These are phyloP conservation scores for Columba guinea DNA, from an alignment of 2,797 vertebrate genomes.

Conservation along the genomic window DNA sequence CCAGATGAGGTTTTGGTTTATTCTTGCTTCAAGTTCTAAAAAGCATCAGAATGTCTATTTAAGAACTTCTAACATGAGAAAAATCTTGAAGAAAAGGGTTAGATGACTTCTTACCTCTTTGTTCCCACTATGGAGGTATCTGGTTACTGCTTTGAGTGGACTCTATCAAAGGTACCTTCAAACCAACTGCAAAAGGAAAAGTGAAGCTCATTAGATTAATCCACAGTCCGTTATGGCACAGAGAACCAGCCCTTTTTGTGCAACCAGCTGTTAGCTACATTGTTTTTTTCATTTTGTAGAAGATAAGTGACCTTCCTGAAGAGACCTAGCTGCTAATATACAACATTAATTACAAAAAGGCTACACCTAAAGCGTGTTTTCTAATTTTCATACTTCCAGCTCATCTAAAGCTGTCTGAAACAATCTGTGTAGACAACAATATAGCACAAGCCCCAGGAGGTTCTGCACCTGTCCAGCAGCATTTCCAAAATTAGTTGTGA, in stretches of 20 bases:
- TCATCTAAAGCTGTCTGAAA: not conserved
- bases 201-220: not conserved
- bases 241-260: not conserved
- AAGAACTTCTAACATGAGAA: not conserved
- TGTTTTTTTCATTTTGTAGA: not conserved
- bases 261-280: not conserved
- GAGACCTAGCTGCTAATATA: not conserved
- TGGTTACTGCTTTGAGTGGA: not conserved
- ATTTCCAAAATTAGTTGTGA: not conserved
- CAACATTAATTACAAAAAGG: not conserved
- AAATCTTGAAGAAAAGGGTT: not conserved
- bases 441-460: too few relatives aligned
- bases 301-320: too few relatives aligned
- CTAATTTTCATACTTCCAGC: rapidly evolving
- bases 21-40: not conserved
- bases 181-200: not conserved
- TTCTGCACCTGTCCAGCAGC: not conserved
- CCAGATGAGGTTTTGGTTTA: not conserved
- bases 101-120: not conserved
- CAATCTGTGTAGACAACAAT: rapidly evolving
- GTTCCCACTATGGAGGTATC: rapidly evolving
- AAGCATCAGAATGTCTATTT: not conserved
- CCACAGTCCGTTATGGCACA: rapidly evolving
- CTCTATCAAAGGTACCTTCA: not conserved
- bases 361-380: not conserved